Evolutionary conservation across 2,113 vertebrate species (phyloP), one percentile per base, ranked within the genome.

Genomic region (Capreolus pygargus): DNA sequence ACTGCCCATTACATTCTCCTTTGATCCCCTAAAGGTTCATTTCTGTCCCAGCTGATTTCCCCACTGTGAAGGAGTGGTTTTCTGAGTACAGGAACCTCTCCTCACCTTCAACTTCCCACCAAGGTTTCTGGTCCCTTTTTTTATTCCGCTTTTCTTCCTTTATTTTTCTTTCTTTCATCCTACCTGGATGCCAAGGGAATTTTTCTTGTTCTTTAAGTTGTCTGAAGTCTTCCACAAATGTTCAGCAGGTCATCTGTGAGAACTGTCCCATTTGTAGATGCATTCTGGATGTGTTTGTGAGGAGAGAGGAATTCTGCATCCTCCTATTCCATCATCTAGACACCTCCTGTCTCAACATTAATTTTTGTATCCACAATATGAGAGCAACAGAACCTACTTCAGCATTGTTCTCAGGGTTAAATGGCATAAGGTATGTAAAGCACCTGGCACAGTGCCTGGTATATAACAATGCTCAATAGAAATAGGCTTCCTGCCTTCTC

Each of bases 381-480:
- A 74, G 39, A 61, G 47, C 23, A 7, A 60, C 33, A 95, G 39
- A 67, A 84, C 70, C 50, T 84, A 70, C 52, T 61, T 78, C 47
- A 43, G 90, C 86, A 43, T 47, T 61, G 57, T 89, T 85, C 89
- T 94, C 2, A 3, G 87, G 60, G 67, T 97, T 86, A 82, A 92
- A 86, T 39, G 82, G 86, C 67, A 93, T 70, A 76, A 92, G 86
- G 27, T 50, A 43, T 78, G 55, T 78, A 78, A 97, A 96, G 86
- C 33, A 78, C 76, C 58, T 70, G 61, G 94, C 83, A 47, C 7
- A 2, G 45, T 7, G 79, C 91, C 92, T 74, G 45, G 5, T 47
- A 27, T 12, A 12, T 39, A 96, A 94, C 94, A 89, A 89, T 89
- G 92, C 83, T 91, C 90, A 25, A 43, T 43, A 54, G 82, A 94